Evolutionary conservation across 1,140 invertebrate genomes (phyloP).

Genomic region (Coelopa frigida): DNA sequence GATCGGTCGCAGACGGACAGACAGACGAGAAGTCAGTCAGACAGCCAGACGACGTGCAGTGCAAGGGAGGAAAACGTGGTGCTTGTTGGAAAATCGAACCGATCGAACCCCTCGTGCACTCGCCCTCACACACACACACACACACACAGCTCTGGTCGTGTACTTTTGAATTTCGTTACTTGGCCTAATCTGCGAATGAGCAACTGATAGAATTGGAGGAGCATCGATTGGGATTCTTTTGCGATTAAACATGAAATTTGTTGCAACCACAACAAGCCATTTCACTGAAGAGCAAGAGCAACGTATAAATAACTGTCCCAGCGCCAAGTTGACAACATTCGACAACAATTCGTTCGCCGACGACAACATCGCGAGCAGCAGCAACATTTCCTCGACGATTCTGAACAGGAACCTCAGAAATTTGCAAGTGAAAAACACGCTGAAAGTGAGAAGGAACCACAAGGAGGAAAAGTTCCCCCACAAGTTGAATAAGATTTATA

Average conservation of each 20-base stretch:
- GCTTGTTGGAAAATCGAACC: no score
- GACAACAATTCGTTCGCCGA: constrained; percentile 27
- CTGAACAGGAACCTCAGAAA: constrained; percentile 27
- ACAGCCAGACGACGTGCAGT: no score
- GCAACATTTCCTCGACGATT: constrained; percentile 15
- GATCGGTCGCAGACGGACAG: no score
- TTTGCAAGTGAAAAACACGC: no score
- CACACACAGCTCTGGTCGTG: no score
- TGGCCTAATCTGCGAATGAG: no score
- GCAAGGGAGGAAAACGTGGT: no score
- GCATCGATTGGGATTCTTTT: constrained; percentile 6
- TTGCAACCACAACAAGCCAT: constrained; percentile 33
- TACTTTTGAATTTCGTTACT: no score
- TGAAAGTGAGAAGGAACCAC: constrained; percentile 13
- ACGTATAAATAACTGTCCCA: constrained; percentile 22
- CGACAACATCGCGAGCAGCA: constrained; percentile 19
- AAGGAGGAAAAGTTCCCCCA: constrained; percentile 10
- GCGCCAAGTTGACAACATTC: constrained; percentile 21
- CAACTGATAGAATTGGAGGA: neutral
- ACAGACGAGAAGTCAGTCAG: no score
- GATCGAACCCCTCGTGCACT: no score
- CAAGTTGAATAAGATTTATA: constrained; percentile 12
- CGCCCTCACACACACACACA: no score
- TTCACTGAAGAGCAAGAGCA: constrained; percentile 22
- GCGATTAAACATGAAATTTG: constrained; percentile 44